Evolutionary conservation across 2,113 vertebrate species (phyloP).

Genomic region (Opisthocomus hoazin): DNA sequence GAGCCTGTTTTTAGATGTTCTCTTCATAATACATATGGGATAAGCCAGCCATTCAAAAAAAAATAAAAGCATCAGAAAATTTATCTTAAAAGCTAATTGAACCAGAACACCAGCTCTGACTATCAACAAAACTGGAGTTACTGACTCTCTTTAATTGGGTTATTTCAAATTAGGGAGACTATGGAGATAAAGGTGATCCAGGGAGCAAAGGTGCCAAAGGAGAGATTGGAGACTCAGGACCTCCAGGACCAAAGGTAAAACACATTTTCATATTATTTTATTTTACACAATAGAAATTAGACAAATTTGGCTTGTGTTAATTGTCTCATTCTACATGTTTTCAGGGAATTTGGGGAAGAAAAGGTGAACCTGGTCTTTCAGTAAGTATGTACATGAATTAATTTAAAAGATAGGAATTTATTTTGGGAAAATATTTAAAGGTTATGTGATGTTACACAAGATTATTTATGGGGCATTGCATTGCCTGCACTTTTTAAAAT

Average conservation of each 20-base stretch:
- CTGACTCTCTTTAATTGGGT: not conserved
- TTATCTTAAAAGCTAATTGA: not conserved
- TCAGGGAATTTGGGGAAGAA: slow-evolving; percentile 78
- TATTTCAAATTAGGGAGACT: slow-evolving; percentile 73
- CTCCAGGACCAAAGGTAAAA: slow-evolving; percentile 75
- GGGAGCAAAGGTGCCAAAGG: slow-evolving; percentile 84
- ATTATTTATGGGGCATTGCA: not conserved
- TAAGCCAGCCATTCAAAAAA: not conserved
- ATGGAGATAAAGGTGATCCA: slow-evolving; percentile 72
- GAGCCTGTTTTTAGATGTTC: not conserved
- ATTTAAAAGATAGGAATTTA: not conserved
- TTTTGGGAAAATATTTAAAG: not conserved
- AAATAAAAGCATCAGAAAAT: not conserved
- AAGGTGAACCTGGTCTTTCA: slow-evolving; percentile 79
- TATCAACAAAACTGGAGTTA: not conserved
- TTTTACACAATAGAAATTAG: not conserved
- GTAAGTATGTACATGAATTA: slow-evolving; percentile 72
- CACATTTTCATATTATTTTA: not conserved
- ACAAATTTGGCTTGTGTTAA: not conserved
- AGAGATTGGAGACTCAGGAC: slow-evolving; percentile 77
- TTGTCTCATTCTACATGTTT: not conserved
- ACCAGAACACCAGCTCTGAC: not conserved
- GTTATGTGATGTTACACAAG: not conserved
- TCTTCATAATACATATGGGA: not conserved
- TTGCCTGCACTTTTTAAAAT: not conserved